Conservation (phyloP, 2,888 invertebrate genomes). For the Metallyticus violacea region DNA sequence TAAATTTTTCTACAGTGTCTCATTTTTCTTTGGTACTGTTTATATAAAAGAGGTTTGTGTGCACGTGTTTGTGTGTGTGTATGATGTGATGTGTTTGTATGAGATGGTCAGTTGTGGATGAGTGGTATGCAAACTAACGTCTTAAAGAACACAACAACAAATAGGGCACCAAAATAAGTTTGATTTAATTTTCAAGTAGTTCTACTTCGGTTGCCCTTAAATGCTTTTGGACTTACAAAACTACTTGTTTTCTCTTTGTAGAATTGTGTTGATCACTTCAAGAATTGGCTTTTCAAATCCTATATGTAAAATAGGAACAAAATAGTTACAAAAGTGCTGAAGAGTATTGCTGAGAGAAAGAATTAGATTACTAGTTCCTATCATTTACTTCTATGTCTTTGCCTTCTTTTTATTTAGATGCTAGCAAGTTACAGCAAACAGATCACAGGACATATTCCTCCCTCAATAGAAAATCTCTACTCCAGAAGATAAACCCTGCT, state of each 20-base stretch:
- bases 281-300: background rate
- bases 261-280: background rate
- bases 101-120: no score
- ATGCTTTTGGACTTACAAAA: background rate
- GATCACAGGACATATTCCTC: background rate
- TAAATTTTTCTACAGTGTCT: background rate
- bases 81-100: background rate
- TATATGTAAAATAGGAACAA: background rate
- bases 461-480: slow-evolving; percentile 3
- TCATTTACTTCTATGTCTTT: background rate
- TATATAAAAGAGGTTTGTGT: background rate
- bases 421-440: slow-evolving; percentile 5
- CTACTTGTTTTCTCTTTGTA: background rate
- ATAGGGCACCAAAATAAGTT: background rate
- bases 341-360: background rate
- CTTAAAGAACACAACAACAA: background rate
- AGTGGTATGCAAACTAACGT: background rate
- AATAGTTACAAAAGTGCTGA: background rate
- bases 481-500: slow-evolving; percentile 19
- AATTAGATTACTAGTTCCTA: background rate
- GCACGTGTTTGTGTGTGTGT: background rate
- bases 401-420: background rate
- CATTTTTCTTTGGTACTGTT: background rate
- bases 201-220: background rate
- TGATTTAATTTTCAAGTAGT: background rate